phyloP scores from a whole-genome alignment of 1,140 invertebrate species.

The Drosophila carrolli region DNA sequence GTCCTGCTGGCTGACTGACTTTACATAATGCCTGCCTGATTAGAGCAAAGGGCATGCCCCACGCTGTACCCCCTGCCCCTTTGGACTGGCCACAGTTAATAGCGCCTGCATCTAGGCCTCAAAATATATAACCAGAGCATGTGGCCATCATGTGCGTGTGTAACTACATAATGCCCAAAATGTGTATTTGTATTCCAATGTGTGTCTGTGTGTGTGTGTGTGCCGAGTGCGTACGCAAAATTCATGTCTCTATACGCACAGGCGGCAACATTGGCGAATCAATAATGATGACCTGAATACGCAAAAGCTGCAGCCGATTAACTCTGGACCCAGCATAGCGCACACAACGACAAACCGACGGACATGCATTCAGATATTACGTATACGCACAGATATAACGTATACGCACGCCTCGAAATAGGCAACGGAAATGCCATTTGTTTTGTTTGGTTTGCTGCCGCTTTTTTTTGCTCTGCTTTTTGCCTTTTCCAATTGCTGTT shows the following conservation, averaged over 20 bases:
- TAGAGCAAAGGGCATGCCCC: conserved; percentile 44
- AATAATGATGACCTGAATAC: conserved; percentile 83
- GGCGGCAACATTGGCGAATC: conserved; percentile 71
- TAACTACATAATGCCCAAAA: conserved; percentile 45
- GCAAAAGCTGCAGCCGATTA: conserved; percentile 74
- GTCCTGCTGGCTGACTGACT: conserved; percentile 63
- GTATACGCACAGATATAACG: conserved; percentile 25
- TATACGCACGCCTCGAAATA: conserved; percentile 64
- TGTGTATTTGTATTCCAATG: conserved; percentile 17
- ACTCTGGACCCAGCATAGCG: conserved; percentile 60
- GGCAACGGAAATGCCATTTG: conserved; percentile 58
- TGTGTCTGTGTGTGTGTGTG: conserved; percentile 33
- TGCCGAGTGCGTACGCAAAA: conserved; percentile 74
- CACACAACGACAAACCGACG: conserved; percentile 1
- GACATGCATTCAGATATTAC: conserved; percentile 13
- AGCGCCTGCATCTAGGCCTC: conserved; percentile 70
- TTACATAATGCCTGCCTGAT: conserved; percentile 79
- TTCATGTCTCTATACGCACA: conserved; percentile 81
- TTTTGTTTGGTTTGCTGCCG: conserved; percentile 19
- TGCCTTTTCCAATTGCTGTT: conserved; percentile 43
- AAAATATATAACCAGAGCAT: conserved; percentile 68
- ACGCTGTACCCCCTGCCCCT: neutral
- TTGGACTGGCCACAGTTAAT: conserved; percentile 59
- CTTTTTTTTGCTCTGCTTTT: conserved; percentile 11
- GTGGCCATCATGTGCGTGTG: conserved; percentile 35